These are phyloP conservation scores for Nesoenas mayeri DNA, from an alignment of 2,113 vertebrate genomes.

Conservation along the genomic window DNA sequence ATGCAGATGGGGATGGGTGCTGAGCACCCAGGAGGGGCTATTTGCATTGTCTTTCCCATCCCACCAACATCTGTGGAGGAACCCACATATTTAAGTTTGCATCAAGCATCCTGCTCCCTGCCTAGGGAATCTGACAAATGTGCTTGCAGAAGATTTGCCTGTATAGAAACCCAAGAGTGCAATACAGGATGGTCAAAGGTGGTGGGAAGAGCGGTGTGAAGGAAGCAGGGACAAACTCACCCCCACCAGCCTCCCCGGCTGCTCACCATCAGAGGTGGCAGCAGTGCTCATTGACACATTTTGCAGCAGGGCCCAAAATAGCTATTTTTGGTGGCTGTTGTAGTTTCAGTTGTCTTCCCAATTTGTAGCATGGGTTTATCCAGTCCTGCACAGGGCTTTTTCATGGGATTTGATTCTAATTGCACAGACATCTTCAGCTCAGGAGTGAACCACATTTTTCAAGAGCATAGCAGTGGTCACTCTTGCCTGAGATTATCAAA, in stretches of 20 bases:
- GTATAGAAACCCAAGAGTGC: neutral
- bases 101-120: neutral
- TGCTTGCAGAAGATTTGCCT: neutral
- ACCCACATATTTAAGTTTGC: neutral
- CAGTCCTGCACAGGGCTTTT: neutral
- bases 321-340: neutral
- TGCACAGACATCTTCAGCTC: neutral
- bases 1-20: neutral
- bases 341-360: neutral
- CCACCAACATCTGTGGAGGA: neutral
- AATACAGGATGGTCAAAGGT: neutral
- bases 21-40: neutral
- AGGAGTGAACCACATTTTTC: neutral
- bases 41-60: neutral
- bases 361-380: neutral
- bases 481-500: neutral
- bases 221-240: neutral
- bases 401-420: neutral
- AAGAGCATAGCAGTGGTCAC: accelerated
- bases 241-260: neutral
- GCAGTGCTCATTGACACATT: neutral
- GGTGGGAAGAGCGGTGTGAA: neutral
- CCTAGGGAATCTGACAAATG: neutral
- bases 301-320: neutral
- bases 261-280: neutral